Percentiles rank a stretch among this genome's conserved stretches.
These are phyloP conservation scores for Drosophila chauvacae DNA, from an alignment of 1,140 invertebrate species.

Conservation along the genomic window DNA sequence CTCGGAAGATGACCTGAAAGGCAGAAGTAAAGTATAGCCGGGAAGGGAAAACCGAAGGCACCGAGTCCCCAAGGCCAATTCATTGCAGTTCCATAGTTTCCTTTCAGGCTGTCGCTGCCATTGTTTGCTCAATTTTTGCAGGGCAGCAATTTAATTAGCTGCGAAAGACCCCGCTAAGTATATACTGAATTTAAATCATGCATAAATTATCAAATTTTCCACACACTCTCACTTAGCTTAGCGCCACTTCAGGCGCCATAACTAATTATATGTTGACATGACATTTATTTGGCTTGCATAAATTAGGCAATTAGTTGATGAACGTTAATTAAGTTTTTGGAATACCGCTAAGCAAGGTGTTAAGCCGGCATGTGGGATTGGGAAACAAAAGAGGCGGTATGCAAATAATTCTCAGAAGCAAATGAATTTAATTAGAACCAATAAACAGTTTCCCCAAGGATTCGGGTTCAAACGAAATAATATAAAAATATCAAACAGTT, in stretches of 20 bases:
- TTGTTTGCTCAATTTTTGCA: constrained; percentile 28
- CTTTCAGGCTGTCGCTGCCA: not conserved
- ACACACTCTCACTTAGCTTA: constrained; percentile 40
- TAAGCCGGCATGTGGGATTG: not conserved
- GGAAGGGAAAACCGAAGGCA: constrained; percentile 7
- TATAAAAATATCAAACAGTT: not conserved
- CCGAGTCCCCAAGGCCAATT: constrained; percentile 6
- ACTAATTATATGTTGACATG: constrained; percentile 79
- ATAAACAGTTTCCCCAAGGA: not conserved
- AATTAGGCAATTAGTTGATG: constrained; percentile 78
- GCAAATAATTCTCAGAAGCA: not conserved
- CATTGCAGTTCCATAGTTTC: constrained; percentile 9
- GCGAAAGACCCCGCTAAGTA: constrained; percentile 1
- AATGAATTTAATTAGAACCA: not conserved
- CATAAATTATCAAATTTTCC: constrained; percentile 57
- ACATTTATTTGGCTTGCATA: constrained; percentile 80
- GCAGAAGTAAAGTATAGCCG: constrained; percentile 21
- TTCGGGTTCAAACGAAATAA: not conserved
- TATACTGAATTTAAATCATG: constrained; percentile 53
- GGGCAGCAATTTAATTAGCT: constrained; percentile 46
- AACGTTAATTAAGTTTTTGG: constrained; percentile 67
- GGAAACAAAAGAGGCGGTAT: not conserved
- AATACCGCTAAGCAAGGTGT: constrained; percentile 28
- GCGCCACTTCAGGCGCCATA: constrained; percentile 43
- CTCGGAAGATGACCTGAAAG: constrained; percentile 39